Evolutionary conservation across 2,797 vertebrate genomes (phyloP).

Genomic region (Tachyglossus aculeatus): DNA sequence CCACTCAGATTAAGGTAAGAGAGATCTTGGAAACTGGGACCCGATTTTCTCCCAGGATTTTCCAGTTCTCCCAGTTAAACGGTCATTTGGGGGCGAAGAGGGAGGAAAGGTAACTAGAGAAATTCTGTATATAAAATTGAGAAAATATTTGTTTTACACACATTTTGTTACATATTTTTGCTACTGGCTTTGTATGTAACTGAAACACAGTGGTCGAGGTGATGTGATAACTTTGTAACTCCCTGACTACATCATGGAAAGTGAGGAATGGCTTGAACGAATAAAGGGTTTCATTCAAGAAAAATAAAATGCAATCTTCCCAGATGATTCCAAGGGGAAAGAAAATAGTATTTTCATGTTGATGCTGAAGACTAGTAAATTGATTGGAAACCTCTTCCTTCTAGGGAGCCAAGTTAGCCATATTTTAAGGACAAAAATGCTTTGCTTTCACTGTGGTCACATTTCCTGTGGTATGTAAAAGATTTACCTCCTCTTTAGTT

Average conservation of each 20-base stretch:
- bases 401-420: slow-evolving; percentile 55
- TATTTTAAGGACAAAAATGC: slow-evolving; percentile 65
- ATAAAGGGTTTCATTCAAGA: slow-evolving; percentile 20
- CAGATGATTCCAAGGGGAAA: slow-evolving; percentile 26
- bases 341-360: slow-evolving; percentile 43
- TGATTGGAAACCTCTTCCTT: slow-evolving; percentile 54
- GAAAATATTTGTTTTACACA: slow-evolving; percentile 45
- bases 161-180: slow-evolving; percentile 74
- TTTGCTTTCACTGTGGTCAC: slow-evolving; percentile 63
- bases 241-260: slow-evolving; percentile 30
- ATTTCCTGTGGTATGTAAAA: slow-evolving; percentile 69
- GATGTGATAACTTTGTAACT: slow-evolving; percentile 61
- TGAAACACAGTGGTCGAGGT: slow-evolving; percentile 49
- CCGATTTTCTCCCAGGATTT: too few relatives aligned
- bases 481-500: slow-evolving; percentile 62
- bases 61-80: too few relatives aligned
- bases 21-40: not conserved
- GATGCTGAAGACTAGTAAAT: slow-evolving; percentile 45
- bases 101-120: not conserved
- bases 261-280: slow-evolving; percentile 40
- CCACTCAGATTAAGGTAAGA: not conserved
- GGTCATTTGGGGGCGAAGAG: not conserved
- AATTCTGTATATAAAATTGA: slow-evolving; percentile 46
- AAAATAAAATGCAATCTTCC: slow-evolving; percentile 15
- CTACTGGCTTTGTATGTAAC: slow-evolving; percentile 65